Evolutionary conservation across 1,140 invertebrate species (phyloP).

Genomic region (Leptopilina clavipes): DNA sequence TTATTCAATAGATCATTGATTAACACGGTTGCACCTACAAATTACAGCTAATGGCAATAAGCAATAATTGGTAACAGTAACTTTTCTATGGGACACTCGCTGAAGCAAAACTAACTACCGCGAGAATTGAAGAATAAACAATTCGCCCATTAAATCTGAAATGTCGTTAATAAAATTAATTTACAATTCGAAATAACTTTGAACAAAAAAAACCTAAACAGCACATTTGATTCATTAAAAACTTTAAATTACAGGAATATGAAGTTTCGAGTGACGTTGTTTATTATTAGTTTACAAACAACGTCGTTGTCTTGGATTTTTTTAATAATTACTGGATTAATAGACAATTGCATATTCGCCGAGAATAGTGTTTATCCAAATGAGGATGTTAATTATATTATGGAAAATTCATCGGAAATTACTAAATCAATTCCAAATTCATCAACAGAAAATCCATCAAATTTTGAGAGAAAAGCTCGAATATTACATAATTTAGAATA

Average conservation of each 20-base stretch:
- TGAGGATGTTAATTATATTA: not conserved
- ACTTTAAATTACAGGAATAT: slow-evolving; percentile 9
- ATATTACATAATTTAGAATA: slow-evolving; percentile 8
- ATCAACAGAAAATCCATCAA: not conserved
- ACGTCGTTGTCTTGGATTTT: not conserved
- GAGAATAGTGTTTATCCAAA: not conserved
- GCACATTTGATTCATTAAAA: too few species aligned
- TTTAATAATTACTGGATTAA: not conserved
- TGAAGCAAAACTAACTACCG: not conserved
- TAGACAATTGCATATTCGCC: slow-evolving; percentile 14
- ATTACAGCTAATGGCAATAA: not conserved
- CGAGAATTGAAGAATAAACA: not conserved
- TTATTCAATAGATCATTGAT: slow-evolving; percentile 20
- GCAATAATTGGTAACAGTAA: slow-evolving; percentile 9
- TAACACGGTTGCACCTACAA: slow-evolving; percentile 6
- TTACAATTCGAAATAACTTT: not conserved
- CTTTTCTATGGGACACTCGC: not conserved
- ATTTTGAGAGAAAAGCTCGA: not conserved
- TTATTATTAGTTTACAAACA: slow-evolving; percentile 8
- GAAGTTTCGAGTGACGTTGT: not conserved
- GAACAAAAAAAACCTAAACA: too few species aligned
- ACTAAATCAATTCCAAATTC: not conserved
- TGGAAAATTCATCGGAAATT: not conserved
- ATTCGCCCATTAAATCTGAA: not conserved
- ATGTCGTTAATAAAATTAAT: not conserved